Percentiles rank a stretch among this genome's conserved stretches.
Conservation (phyloP, 2,888 invertebrate species). For the Mantis religiosa region DNA sequence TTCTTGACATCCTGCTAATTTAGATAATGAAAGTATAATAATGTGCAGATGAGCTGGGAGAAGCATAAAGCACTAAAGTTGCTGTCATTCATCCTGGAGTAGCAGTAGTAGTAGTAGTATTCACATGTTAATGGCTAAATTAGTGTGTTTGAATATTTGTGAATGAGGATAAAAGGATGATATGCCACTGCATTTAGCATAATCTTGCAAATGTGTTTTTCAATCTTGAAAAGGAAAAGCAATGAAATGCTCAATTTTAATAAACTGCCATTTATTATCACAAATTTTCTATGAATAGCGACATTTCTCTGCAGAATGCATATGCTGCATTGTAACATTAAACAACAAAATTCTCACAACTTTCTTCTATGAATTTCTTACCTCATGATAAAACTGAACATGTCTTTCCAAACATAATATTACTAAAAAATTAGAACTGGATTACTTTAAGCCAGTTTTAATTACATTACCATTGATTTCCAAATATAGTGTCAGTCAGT, state of each 20-base stretch:
- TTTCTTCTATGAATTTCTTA: neutral
- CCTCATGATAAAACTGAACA: neutral
- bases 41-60: no score
- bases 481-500: neutral
- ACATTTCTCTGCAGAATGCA: neutral
- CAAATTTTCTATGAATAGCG: neutral
- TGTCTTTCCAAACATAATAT: neutral
- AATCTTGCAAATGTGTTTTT: no score
- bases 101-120: no score
- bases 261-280: neutral
- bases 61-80: no score
- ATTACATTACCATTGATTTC: neutral
- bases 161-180: no score
- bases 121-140: no score
- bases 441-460: neutral
- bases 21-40: no score
- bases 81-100: no score
- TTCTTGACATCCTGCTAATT: no score
- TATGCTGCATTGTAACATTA: neutral
- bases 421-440: neutral
- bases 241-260: neutral
- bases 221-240: neutral
- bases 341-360: neutral
- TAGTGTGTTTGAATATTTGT: no score
- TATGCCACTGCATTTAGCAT: no score